These are phyloP conservation scores for Lepidurus arcticus DNA, from an alignment of 1,140 invertebrate species.

Conservation along the genomic window DNA sequence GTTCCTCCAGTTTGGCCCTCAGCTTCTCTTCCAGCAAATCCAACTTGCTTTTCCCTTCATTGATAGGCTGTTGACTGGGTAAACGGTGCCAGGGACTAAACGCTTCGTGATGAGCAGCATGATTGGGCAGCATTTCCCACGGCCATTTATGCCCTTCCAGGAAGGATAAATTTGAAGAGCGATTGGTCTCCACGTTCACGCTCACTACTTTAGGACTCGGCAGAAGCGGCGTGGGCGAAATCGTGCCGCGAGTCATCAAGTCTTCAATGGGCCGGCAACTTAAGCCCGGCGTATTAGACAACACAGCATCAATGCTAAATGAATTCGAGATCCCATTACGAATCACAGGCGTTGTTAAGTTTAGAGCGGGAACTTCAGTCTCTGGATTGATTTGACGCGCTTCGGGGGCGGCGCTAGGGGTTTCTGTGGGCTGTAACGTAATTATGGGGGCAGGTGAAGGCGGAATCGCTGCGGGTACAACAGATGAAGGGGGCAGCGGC, in stretches of 20 bases:
- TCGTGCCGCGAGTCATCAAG: not conserved
- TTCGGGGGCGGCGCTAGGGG: not conserved
- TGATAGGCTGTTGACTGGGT: not conserved
- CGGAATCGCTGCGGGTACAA: not conserved
- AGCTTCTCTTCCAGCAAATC: not conserved
- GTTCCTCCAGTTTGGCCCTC: not conserved
- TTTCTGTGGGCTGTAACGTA: not conserved
- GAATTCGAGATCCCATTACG: not conserved
- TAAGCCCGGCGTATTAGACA: not conserved
- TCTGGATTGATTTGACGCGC: not conserved
- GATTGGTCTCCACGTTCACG: not conserved
- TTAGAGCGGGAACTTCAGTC: not conserved
- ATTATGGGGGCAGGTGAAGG: not conserved
- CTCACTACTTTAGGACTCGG: not conserved
- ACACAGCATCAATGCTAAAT: not conserved
- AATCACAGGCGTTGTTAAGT: not conserved
- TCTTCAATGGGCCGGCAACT: not conserved
- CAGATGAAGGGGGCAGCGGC: not conserved
- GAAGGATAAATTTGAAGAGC: not conserved
- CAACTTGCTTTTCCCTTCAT: slow-evolving; percentile 1
- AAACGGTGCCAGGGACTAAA: not conserved
- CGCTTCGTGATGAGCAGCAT: slow-evolving; percentile 1
- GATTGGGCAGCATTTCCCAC: slow-evolving; percentile 6
- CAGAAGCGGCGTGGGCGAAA: not conserved
- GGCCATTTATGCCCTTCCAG: not conserved